A percentile compares a stretch with the other conserved stretches of the same genome.
phyloP scores from a whole-genome alignment of 2,888 invertebrate species.

The Oligia strigilis region DNA sequence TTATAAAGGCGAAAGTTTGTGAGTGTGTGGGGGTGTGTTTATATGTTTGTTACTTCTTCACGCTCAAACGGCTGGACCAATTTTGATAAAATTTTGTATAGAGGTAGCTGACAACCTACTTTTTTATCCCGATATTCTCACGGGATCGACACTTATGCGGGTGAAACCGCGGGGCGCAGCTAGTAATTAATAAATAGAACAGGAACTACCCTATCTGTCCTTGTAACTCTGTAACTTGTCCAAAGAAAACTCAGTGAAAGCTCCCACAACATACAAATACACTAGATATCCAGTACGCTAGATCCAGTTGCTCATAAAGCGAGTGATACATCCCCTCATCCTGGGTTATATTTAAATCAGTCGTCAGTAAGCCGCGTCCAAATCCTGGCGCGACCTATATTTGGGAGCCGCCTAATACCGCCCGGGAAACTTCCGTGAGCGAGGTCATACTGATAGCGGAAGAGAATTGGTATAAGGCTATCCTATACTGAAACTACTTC shows the following conservation, averaged over 20 bases:
- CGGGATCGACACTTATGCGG: no score
- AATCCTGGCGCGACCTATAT: conserved; percentile 89
- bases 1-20: no score
- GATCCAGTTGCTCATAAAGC: conserved; percentile 65
- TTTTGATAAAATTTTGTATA: no score
- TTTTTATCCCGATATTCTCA: no score
- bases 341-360: conserved; percentile 88
- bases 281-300: conserved; percentile 35
- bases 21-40: no score
- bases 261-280: conserved; percentile 26
- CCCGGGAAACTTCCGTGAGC: conserved; percentile 76
- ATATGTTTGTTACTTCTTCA: no score
- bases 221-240: neutral
- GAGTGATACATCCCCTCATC: conserved; percentile 73
- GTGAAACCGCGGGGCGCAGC: no score
- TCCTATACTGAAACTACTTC: neutral
- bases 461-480: neutral
- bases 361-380: conserved; percentile 81
- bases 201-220: neutral
- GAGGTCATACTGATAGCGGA: conserved; percentile 70
- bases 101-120: no score
- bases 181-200: neutral
- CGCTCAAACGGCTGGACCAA: no score
- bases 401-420: conserved; percentile 86
- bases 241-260: neutral